Percentiles rank a stretch among this genome's conserved stretches.
These are phyloP conservation scores for Synodontis membranacea DNA, from an alignment of 2,113 vertebrate species.

Conservation along the genomic window DNA sequence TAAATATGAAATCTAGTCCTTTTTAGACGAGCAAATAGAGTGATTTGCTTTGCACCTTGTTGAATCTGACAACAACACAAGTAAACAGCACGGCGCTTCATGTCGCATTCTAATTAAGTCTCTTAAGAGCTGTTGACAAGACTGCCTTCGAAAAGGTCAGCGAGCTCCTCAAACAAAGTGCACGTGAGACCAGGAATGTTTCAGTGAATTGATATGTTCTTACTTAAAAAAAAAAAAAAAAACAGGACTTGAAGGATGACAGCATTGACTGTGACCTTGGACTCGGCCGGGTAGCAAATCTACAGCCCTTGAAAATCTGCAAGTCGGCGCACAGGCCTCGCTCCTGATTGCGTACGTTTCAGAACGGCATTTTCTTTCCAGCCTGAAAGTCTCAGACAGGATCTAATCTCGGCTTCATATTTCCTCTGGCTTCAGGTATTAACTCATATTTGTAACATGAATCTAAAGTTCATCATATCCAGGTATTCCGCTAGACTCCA, in stretches of 20 bases:
- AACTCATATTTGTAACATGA: not conserved
- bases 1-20: not conserved
- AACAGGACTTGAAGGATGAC: not conserved
- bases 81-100: not conserved
- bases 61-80: not conserved
- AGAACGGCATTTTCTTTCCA: not conserved
- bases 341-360: not conserved
- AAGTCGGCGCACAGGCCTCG: not conserved
- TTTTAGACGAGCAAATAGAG: not conserved
- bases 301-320: not conserved
- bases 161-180: constrained; percentile 7
- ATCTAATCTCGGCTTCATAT: not conserved
- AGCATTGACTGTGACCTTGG: not conserved
- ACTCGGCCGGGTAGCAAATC: not conserved
- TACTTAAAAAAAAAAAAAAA: not conserved
- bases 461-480: not conserved
- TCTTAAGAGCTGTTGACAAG: constrained; percentile 21
- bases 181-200: not conserved
- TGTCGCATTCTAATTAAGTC: constrained; percentile 6
- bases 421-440: not conserved
- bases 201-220: too few relatives aligned
- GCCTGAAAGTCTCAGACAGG: not conserved
- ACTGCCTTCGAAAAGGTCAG: not conserved
- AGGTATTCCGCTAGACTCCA: not conserved
- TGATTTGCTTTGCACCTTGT: constrained; percentile 3